Evolutionary conservation across 2,797 vertebrate species (phyloP).

Genomic region (Psittacula echo): DNA sequence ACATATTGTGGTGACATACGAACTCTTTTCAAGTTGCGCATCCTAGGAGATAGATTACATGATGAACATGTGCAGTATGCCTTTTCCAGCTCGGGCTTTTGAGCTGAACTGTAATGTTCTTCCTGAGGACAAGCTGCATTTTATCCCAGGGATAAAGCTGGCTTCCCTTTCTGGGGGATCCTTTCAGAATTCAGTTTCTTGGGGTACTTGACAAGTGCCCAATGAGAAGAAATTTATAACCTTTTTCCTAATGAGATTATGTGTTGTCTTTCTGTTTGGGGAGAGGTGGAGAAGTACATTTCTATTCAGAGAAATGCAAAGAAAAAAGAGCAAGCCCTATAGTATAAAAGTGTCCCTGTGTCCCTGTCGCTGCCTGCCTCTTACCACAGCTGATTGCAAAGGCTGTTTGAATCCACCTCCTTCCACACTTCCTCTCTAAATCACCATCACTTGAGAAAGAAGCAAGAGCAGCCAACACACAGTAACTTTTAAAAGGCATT

Average conservation of each 20-base stretch:
- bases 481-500: conserved; percentile 40
- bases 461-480: conserved; percentile 1
- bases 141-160: not conserved
- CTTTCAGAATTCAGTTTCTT: not conserved
- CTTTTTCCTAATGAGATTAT: not conserved
- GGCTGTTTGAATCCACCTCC: not conserved
- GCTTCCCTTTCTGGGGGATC: not conserved
- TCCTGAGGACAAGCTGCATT: conserved; percentile 10
- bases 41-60: conserved; percentile 52
- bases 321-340: not conserved
- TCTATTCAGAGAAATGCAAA: not conserved
- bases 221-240: not conserved
- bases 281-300: not conserved
- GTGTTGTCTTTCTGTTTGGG: not conserved
- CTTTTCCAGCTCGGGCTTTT: conserved; percentile 23
- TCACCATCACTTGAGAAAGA: not conserved
- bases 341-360: not conserved
- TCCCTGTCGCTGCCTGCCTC: not conserved
- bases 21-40: conserved; percentile 56
- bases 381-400: not conserved
- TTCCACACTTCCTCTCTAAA: not conserved
- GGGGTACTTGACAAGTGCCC: not conserved
- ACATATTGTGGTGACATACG: not conserved
- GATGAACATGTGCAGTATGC: not conserved
- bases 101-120: not conserved